Evolutionary conservation across 2,113 vertebrate species (phyloP).

Genomic region (Boleophthalmus pectinirostris): DNA sequence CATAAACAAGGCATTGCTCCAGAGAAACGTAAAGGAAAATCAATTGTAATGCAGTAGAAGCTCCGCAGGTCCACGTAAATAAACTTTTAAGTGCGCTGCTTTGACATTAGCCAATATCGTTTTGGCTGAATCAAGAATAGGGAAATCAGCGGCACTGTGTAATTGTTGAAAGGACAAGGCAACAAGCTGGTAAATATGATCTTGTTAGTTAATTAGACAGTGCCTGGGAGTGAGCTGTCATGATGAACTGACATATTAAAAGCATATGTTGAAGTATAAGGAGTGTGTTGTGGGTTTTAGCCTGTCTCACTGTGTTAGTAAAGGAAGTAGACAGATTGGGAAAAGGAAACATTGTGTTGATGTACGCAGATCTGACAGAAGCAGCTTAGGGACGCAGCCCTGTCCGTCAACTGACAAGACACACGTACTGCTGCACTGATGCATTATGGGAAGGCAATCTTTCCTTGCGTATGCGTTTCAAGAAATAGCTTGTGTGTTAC

Average conservation of each 20-base stretch:
- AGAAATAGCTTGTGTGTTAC: not conserved
- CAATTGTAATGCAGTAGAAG: conserved; percentile 38
- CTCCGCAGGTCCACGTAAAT: conserved; percentile 22
- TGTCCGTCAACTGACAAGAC: conserved; percentile 57
- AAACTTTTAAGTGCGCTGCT: conserved; percentile 9
- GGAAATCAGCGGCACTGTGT: not conserved
- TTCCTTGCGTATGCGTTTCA: conserved; percentile 10
- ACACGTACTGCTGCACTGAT: conserved; percentile 22
- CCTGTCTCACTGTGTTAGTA: conserved; percentile 47
- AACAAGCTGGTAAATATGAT: conserved; percentile 9
- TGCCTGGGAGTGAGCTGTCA: not conserved
- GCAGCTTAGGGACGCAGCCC: conserved; percentile 58
- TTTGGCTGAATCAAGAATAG: not conserved
- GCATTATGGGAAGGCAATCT: conserved; percentile 31
- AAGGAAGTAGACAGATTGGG: conserved; percentile 33
- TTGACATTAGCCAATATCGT: not conserved
- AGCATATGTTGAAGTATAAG: conserved; percentile 11
- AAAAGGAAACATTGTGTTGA: conserved; percentile 35
- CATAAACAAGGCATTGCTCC: conserved; percentile 46
- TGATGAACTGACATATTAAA: conserved; percentile 5
- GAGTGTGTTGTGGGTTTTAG: conserved; percentile 17
- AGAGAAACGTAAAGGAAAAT: conserved; percentile 40
- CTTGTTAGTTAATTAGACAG: conserved; percentile 8
- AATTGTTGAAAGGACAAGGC: conserved; percentile 1
- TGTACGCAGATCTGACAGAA: conserved; percentile 54